These are phyloP conservation scores for Phrynocephalus forsythii DNA, from an alignment of 2,797 vertebrate species.

Conservation along the genomic window DNA sequence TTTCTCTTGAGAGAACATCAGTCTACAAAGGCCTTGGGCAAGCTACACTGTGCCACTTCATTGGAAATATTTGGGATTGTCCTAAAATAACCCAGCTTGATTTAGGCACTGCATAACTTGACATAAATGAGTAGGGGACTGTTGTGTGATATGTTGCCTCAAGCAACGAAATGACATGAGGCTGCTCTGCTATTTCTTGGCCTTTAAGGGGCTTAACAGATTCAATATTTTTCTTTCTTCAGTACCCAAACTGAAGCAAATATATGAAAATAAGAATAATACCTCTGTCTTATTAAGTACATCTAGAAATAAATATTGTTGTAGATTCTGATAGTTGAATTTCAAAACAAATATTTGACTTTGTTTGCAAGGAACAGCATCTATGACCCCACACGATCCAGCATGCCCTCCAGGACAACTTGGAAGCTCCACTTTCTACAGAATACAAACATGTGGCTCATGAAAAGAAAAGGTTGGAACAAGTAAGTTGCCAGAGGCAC, in stretches of 20 bases:
- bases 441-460: not conserved
- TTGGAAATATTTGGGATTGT: too few species aligned
- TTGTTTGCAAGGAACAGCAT: not conserved
- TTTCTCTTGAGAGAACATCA: too few species aligned
- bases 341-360: slow-evolving; percentile 20
- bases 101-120: not conserved
- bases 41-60: too few species aligned
- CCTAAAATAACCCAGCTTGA: not conserved
- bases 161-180: not conserved
- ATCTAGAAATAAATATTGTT: slow-evolving; percentile 22
- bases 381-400: slow-evolving; percentile 4
- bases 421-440: not conserved
- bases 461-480: not conserved
- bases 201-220: not conserved
- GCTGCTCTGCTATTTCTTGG: not conserved
- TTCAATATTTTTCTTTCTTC: not conserved
- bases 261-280: not conserved
- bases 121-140: not conserved
- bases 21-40: too few species aligned
- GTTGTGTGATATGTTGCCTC: not conserved
- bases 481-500: not conserved
- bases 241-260: not conserved
- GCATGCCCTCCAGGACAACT: not conserved
- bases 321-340: not conserved
- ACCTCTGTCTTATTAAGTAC: not conserved